Base-by-base conservation (phyloP, 2,113 vertebrate genomes). In the Columba livia region DNA sequence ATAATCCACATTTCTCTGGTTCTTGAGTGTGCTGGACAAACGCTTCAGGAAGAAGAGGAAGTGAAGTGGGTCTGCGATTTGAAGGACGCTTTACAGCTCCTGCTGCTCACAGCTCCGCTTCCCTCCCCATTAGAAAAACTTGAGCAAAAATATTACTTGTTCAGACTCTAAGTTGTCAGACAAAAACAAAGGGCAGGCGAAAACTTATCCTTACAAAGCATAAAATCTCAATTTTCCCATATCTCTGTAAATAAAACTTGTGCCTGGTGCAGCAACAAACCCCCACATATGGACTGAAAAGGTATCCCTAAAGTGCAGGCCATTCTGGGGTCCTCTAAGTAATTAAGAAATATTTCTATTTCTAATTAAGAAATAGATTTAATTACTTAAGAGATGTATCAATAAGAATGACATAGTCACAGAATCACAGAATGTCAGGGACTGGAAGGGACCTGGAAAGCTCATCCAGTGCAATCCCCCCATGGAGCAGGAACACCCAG, bases 1-100 rank as follows among this genome's bases (percentile, higher is more conserved):
- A 92, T 93, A 95, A 97, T 90, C 83, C 77, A 60, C 38, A 34
- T 89, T 83, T 84, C 51, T 78, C 90, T 74, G 38, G 65, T 84
- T 79, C 77, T 92, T 80, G 69, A 90, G 72, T 86, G 77, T 81
- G 25, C 69, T 70, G 92, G 90, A 92, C 83, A 83, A 74, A 80
- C 1, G 32, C 71, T 66, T 62, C 40, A 62, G 75, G 74, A 70
- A 67, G 82, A 48, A 82, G 71, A 86, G 88, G 56, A 56, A 74
- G n/a, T 51, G 74, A 85, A 90, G 71, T 58, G 75, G 79, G 19
- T 79, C 53, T 88, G 77, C 4, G 10, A 32, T 83, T 47, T 95
- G 90, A 94, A 93, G 90, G 60, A 51, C 72, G 21, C 83, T 93
- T 47, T 78, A 25, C 29, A 70, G 54, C 36, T 92, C 51, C 67